Evolutionary conservation across 1,140 invertebrate species (phyloP), one percentile per base, ranked within the genome.

Genomic region (Aphidius gifuensis): DNA sequence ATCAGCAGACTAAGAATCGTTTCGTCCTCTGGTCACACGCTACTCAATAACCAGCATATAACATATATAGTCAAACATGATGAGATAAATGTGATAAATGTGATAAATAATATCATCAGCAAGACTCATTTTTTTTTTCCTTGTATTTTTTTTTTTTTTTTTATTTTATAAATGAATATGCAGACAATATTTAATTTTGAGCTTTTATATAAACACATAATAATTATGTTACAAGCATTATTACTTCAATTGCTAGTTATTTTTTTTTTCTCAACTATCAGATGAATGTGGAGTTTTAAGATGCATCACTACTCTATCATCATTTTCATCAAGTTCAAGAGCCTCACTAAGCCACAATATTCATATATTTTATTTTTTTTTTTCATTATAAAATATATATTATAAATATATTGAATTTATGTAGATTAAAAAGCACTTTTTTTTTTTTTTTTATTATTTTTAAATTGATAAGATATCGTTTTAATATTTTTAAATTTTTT

Each of bases 11-110:
- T 32, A 32, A 32, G 45, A 67, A 53, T 61, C 64, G 67, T 69
- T 75, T 79, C 76, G 73, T 66, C 69, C 71, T 60, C 51, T 43
- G 40, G 70, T 80, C 80, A 62, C 80, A 81, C 80, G 80, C 74
- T 81, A 79, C 78, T 81, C 79, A 76, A 80, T 80, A 79, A 67
- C 69, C 11, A 6, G n/a, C 9, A 6, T 49, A 6, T 49, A 21
- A n/a, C 23, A n/a, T 49, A 49, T 32, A 32, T 4, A 32, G 23
- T 32, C 23, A 32, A 32, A 32, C 23, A 32, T 32, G 23, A 32
- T 32, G 23, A 32, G 23, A 32, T 32, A 32, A 32, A 32, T 32
- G 23, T 32, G 23, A 32, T 32, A 32, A 32, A 32, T 32, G 23
- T 32, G 23, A 32, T 32, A 32, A 32, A 32, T 32, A 32, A 32